Evolutionary conservation across 2,113 vertebrate species (phyloP), one percentile per base, ranked within the genome.

Genomic region (Oreocharis arfaki): DNA sequence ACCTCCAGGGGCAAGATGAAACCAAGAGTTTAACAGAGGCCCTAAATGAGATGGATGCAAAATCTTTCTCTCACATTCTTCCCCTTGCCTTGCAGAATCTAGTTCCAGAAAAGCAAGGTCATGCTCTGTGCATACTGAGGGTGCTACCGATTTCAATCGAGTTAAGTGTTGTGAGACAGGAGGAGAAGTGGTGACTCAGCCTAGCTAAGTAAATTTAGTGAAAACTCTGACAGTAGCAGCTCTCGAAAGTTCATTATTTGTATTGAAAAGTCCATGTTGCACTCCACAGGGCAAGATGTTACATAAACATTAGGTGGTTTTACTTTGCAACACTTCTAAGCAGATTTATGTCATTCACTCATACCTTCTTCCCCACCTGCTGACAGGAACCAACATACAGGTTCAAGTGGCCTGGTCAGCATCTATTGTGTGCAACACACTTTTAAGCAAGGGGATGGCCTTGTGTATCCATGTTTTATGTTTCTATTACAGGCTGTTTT

Each of bases 301-400:
- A 17, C 0, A 0, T 35, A 53, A 84, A 28, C 1, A 0, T 32
- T 27, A 53, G 18, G 11, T 57, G 42, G 9, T 49, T 91, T 86
- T 57, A 59, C 22, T 61, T 67, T 53, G 22, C 52, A 42, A 6
- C 32, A 30, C 7, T 59, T 76, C 9, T 20, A 63, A 71, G 65
- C 23, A 65, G 53, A 22, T 32, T 60, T 10, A 56, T 91, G 75
- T 82, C 46, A 52, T 11, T 52, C 20, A 24, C 7, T 30, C 19
- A 9, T 21, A 8, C 4, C 7, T 60, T 88, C 53, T 76, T 7
- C 22, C 3, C 2, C 7, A 22, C 6, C 37, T 46, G 6, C 13
- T n/a, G 42, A 42, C 16, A 69, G 37, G 49, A 87, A 16, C 16
- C 14, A 74, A 11, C 20, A 10, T 7, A 56, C 8, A 3, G 0